A percentile compares a stretch with the other conserved stretches of the same genome.
phyloP scores from a whole-genome alignment of 2,113 vertebrate genomes.

The Pteropus alecto region DNA sequence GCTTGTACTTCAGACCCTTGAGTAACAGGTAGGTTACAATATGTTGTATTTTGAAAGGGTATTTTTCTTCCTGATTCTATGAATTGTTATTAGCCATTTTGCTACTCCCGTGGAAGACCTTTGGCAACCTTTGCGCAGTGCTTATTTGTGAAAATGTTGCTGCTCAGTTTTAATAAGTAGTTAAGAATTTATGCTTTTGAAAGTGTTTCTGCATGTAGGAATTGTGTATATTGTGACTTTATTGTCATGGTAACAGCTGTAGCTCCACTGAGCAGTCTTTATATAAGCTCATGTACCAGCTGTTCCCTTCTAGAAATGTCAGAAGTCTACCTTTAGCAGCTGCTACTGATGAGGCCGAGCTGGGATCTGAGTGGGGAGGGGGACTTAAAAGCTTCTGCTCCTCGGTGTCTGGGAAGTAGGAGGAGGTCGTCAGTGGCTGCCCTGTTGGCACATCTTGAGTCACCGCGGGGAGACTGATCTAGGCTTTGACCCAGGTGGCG shows the following conservation, averaged over 20 bases:
- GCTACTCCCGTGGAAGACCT: background rate
- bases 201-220: background rate
- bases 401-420: background rate
- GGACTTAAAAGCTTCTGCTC: background rate
- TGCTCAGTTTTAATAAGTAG: background rate
- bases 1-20: background rate
- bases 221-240: background rate
- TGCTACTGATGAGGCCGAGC: background rate
- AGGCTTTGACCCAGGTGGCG: fast-evolving
- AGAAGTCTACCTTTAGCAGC: background rate
- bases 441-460: background rate
- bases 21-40: background rate
- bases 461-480: background rate
- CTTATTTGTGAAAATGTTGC: background rate
- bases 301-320: background rate
- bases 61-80: background rate
- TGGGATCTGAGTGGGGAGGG: background rate
- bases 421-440: too few species aligned
- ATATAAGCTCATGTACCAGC: background rate
- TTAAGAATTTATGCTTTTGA: background rate
- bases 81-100: background rate
- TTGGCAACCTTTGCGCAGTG: background rate
- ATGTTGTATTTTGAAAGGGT: background rate
- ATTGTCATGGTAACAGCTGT: background rate
- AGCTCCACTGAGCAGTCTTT: background rate